These are phyloP conservation scores for Desoria tigrina DNA, from an alignment of 2,888 invertebrate species.

Conservation along the genomic window DNA sequence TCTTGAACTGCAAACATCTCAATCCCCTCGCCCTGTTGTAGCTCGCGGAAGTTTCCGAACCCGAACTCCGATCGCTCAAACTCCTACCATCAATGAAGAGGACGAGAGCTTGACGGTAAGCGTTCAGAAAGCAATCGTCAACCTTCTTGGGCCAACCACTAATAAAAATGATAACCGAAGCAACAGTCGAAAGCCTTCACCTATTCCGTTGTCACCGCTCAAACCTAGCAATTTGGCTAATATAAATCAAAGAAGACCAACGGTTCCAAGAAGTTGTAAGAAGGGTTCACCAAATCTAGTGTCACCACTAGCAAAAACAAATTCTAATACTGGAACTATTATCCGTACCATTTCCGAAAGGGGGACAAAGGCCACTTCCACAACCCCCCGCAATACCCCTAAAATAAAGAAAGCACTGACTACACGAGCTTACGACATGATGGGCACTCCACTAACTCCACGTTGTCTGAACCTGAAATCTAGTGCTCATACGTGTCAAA, in stretches of 20 bases:
- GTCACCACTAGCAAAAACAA: not conserved
- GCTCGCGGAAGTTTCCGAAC: not conserved
- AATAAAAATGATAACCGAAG: not conserved
- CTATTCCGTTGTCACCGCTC: constrained; percentile 10
- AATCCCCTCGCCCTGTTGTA: not conserved
- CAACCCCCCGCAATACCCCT: constrained; percentile 18
- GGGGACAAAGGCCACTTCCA: constrained; percentile 21
- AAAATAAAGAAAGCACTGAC: constrained; percentile 23
- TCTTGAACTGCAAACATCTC: not conserved
- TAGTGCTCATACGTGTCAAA: constrained; percentile 4
- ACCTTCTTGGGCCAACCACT: constrained; percentile 13
- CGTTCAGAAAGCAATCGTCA: constrained; percentile 19
- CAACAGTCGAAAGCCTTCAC: not conserved
- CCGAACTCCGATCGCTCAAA: constrained; percentile 9
- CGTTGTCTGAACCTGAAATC: too few species aligned
- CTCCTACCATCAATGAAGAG: constrained; percentile 11
- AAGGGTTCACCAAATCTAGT: not conserved
- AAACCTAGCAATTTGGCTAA: constrained; percentile 26
- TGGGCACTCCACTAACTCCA: not conserved
- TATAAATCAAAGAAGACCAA: not conserved
- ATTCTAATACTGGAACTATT: not conserved
- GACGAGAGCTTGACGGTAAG: constrained; percentile 11
- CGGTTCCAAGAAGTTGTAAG: not conserved
- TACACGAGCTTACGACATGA: constrained; percentile 20
- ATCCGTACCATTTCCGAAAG: constrained; percentile 22